Evolutionary conservation across 2,113 vertebrate genomes (phyloP).

Genomic region (Ondatra zibethicus): DNA sequence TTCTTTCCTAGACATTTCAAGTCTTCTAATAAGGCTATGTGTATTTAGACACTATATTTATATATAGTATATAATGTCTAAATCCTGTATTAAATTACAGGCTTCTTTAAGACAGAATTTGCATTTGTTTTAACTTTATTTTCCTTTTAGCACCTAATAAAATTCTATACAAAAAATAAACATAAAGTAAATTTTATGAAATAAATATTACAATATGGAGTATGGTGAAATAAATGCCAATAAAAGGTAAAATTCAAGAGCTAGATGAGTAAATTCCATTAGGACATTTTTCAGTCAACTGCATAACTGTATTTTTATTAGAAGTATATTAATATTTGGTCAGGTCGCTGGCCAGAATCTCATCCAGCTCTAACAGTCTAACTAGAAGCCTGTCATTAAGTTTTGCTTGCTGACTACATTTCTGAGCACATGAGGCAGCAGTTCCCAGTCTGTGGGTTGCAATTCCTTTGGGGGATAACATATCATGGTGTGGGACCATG

Average conservation of each 20-base stretch:
- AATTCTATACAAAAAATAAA: constrained; percentile 6
- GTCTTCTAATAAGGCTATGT: neutral
- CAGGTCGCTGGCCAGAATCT: neutral
- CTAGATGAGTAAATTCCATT: neutral
- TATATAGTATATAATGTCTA: neutral
- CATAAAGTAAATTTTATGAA: constrained; percentile 43
- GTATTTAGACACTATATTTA: too few species aligned
- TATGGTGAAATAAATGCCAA: neutral
- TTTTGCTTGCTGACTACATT: neutral
- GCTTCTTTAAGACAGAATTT: neutral
- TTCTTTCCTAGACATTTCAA: neutral
- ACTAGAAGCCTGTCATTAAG: neutral
- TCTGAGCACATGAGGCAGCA: neutral
- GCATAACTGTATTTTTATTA: constrained; percentile 22
- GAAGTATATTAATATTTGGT: neutral
- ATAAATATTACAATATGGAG: neutral
- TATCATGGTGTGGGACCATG: neutral
- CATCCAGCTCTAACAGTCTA: neutral
- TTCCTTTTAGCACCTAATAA: neutral
- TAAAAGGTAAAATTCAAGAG: neutral
- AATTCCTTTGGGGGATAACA: neutral
- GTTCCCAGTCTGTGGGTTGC: neutral
- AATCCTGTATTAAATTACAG: neutral
- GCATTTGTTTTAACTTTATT: constrained; percentile 39
- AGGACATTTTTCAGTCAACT: neutral